Conservation (phyloP, 2,888 invertebrate genomes). For the Seladonia tumulorum region DNA sequence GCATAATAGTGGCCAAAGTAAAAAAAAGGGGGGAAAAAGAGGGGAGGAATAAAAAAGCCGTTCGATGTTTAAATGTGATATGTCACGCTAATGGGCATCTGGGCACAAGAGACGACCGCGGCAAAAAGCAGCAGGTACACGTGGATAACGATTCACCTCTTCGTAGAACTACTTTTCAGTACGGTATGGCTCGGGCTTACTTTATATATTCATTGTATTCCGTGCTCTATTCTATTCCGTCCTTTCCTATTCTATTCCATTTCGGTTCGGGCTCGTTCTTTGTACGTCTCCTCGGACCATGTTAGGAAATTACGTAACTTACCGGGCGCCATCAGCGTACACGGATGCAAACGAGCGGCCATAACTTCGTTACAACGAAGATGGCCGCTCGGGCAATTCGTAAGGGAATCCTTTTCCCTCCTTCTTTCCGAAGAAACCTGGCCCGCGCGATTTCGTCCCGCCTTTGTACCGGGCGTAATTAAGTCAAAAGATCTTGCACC, state of each 20-base stretch:
- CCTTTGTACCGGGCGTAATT: conserved; percentile 53
- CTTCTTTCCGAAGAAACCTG: background rate
- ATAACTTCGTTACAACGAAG: conserved; percentile 50
- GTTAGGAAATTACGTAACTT: conserved; percentile 68
- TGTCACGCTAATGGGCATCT: conserved; percentile 52
- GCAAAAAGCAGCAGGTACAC: conserved; percentile 40
- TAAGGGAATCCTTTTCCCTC: conserved; percentile 10
- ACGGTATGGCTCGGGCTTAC: conserved; percentile 39
- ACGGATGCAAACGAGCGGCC: conserved; percentile 55
- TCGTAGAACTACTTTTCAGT: conserved; percentile 30
- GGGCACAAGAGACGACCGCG: conserved; percentile 14
- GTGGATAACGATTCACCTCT: conserved; percentile 50
- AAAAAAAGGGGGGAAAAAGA: background rate
- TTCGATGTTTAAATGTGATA: conserved; percentile 37
- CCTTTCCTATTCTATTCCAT: conserved; percentile 53
- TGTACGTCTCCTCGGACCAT: conserved; percentile 40
- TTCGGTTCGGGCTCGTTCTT: conserved; percentile 32
- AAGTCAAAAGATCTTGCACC: conserved; percentile 51
- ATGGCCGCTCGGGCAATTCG: conserved; percentile 36
- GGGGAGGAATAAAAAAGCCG: conserved; percentile 7
- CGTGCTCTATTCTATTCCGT: conserved; percentile 55
- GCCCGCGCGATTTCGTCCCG: conserved; percentile 27
- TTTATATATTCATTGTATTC: conserved; percentile 69
- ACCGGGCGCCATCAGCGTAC: conserved; percentile 46
- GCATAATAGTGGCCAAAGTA: background rate